These are phyloP conservation scores for Neotragus pygmaeus DNA, from an alignment of 2,113 vertebrate genomes.

Conservation along the genomic window DNA sequence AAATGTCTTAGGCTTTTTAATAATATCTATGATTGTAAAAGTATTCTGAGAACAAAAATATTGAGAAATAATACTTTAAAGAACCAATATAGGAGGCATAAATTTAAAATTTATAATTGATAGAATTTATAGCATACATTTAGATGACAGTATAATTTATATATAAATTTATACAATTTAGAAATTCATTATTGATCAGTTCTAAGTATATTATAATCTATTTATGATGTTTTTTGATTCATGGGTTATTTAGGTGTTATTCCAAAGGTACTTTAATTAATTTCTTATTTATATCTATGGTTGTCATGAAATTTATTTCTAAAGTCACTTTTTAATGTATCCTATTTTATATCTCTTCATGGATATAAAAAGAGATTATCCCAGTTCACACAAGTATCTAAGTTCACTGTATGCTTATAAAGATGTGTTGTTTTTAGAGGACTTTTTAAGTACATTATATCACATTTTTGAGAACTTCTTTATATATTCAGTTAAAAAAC, in stretches of 20 bases:
- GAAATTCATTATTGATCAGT: neutral
- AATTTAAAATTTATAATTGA: neutral
- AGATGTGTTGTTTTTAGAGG: neutral
- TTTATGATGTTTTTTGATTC: neutral
- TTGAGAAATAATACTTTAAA: neutral
- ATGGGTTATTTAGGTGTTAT: neutral
- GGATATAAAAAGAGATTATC: neutral
- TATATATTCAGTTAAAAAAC: neutral
- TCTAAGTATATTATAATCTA: neutral
- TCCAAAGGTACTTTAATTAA: neutral
- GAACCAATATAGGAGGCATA: neutral
- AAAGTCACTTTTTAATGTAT: neutral
- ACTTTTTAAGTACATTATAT: neutral
- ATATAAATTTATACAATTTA: neutral
- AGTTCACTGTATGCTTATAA: neutral
- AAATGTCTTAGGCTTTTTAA: neutral
- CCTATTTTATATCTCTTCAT: neutral
- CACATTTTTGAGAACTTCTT: neutral
- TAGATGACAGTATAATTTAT: neutral
- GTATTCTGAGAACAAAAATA: neutral
- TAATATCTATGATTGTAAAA: neutral
- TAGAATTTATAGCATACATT: neutral
- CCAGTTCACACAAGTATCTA: neutral
- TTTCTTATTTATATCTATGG: neutral
- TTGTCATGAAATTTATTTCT: neutral